Evolutionary conservation across 2,113 vertebrate species (phyloP), one percentile per base, ranked within the genome.

Genomic region (Spea multiplicata): DNA sequence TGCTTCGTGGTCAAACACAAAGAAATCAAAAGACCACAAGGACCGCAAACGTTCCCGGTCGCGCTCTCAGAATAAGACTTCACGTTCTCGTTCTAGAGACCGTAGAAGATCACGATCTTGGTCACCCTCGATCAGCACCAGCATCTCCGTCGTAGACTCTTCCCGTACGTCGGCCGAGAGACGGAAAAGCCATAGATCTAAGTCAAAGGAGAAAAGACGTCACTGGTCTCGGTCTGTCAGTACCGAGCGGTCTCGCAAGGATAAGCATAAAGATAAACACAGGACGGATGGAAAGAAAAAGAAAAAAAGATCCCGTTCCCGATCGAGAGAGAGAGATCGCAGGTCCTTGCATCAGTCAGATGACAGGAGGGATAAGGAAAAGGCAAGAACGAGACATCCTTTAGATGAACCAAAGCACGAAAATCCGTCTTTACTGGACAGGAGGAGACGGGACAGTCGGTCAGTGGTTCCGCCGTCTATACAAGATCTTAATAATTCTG

Each of bases 401-500:
- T 6, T 81, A 13, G 82, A 82, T 16, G 85, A 83, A 16, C 76
- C 82, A 47, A 86, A 87, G 9, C 3, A 45, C 0, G 86, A 84
- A 2, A 86, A 85, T 6, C 50, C 62, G 2, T 12, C 50, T 12
- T 17, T 44, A 4, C 3, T 57, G 48, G 90, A 90, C 0, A 80
- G 83, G 57, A 89, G 90, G 7, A 87, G 93, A 4, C 78, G 92
- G 48, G 92, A 95, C 2, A 87, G 91, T 0, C 89, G 95, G 0
- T 90, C 95, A 0, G 96, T 96, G 0, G 95, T 98, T 48, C 96
- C 96, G 0, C 96, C 96, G 0, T 97, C 96, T 0, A 96, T 98
- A 82, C 96, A 98, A 81, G 96, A 98, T 79, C 93, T 98, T 2
- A 97, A 94, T 1, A 95, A 95, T n/a, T 92, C 95, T 0, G 95